Evolutionary conservation across 2,113 vertebrate genomes (phyloP).

Genomic region (Passer montanus): DNA sequence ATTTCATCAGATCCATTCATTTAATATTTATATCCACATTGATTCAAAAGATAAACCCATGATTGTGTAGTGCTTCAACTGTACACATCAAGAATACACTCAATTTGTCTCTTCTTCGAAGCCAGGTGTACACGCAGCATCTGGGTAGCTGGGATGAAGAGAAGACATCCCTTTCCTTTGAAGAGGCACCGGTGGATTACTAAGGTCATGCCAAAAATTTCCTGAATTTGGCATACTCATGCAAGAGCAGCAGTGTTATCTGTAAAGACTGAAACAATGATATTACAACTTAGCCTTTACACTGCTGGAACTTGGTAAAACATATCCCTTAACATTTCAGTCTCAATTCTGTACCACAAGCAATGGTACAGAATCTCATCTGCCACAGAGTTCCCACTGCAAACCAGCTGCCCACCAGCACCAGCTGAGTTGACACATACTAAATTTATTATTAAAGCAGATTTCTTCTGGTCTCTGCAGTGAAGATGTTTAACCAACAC

Average conservation of each 20-base stretch:
- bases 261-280: not conserved
- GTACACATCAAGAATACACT: not conserved
- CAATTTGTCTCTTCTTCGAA: not conserved
- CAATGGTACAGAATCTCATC: not conserved
- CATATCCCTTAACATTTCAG: not conserved
- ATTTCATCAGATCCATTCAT: not conserved
- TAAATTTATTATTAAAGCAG: not conserved
- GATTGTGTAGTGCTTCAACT: not conserved
- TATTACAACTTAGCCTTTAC: not conserved
- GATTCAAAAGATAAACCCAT: not conserved
- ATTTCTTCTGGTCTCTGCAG: not conserved
- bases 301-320: not conserved
- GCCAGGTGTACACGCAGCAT: not conserved
- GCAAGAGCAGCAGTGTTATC: not conserved
- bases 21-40: conserved; percentile 6
- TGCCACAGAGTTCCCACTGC: not conserved
- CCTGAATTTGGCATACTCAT: not conserved
- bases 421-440: not conserved
- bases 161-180: not conserved
- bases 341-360: not conserved
- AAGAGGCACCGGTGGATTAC: not conserved
- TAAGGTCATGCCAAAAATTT: not conserved
- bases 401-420: not conserved
- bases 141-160: not conserved
- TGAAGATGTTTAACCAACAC: not conserved